Percentiles rank a stretch among this genome's conserved stretches.
phyloP scores from a whole-genome alignment of 1,140 invertebrate genomes.

The Zaprionus kolodkinae region DNA sequence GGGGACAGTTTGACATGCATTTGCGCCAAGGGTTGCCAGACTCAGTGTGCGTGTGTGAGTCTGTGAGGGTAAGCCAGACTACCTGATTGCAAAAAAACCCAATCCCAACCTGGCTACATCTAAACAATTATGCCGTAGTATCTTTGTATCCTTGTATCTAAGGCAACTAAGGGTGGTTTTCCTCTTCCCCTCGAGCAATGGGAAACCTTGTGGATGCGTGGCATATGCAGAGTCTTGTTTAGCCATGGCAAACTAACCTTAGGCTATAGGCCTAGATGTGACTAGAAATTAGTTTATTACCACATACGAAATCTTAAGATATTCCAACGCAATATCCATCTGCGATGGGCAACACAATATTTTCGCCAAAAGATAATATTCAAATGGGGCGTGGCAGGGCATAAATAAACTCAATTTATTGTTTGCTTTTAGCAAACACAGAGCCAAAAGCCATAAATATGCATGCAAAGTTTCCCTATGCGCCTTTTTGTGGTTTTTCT shows the following conservation, averaged over 20 bases:
- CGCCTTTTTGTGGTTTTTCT: constrained; percentile 20
- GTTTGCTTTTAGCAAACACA: constrained; percentile 51
- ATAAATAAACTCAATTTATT: constrained; percentile 60
- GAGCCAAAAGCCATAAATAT: constrained; percentile 61
- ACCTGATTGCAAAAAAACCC: constrained; percentile 68
- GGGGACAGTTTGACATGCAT: constrained; percentile 68
- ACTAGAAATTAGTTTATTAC: constrained; percentile 45
- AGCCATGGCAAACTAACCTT: constrained; percentile 43
- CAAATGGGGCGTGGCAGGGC: constrained; percentile 27
- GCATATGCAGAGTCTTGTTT: constrained; percentile 59
- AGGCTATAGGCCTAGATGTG: constrained; percentile 22
- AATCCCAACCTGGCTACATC: constrained; percentile 51
- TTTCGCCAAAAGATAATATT: constrained; percentile 1
- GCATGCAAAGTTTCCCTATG: constrained; percentile 50
- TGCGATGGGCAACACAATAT: background rate
- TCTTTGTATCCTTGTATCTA: constrained; percentile 23
- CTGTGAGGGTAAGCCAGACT: constrained; percentile 38
- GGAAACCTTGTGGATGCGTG: constrained; percentile 38
- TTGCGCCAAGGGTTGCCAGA: constrained; percentile 55
- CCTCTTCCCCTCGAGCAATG: constrained; percentile 26
- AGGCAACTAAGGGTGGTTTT: constrained; percentile 46
- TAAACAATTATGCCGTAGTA: constrained; percentile 71
- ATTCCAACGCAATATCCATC: constrained; percentile 6
- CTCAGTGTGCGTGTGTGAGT: constrained; percentile 1
- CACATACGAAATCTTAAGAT: constrained; percentile 10